Conservation (phyloP, 2,113 vertebrate species). For the Hippocampus guttulatus region DNA sequence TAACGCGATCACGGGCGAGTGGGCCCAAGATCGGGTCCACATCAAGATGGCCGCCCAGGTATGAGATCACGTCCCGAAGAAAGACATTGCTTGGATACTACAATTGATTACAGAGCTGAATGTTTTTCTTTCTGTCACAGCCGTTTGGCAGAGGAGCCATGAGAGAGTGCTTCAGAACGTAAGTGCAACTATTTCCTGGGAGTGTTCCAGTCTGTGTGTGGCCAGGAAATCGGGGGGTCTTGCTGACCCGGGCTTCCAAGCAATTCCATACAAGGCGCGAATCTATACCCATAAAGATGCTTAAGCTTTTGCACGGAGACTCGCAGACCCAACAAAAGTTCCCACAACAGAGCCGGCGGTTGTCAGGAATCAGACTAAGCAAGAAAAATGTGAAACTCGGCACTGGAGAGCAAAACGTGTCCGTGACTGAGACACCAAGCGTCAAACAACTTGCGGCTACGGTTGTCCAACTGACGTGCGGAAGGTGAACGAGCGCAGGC, state of each 20-base stretch:
- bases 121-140: constrained; percentile 62
- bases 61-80: background rate
- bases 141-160: constrained; percentile 94
- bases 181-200: constrained; percentile 61
- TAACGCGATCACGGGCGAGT: constrained; percentile 85
- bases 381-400: too few species aligned
- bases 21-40: constrained; percentile 86
- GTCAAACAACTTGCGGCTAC: too few species aligned
- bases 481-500: too few species aligned
- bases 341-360: too few species aligned
- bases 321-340: too few species aligned
- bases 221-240: background rate
- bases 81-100: background rate
- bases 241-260: background rate
- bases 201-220: background rate
- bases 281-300: background rate
- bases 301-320: background rate
- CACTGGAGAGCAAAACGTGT: too few species aligned
- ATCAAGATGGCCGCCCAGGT: constrained; percentile 95
- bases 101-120: background rate
- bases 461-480: too few species aligned
- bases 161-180: constrained; percentile 97
- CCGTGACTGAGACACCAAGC: too few species aligned
- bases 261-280: background rate
- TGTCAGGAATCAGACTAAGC: too few species aligned